Evolutionary conservation across 2,888 invertebrate species (phyloP).

Genomic region (Netelia fuscicornis): DNA sequence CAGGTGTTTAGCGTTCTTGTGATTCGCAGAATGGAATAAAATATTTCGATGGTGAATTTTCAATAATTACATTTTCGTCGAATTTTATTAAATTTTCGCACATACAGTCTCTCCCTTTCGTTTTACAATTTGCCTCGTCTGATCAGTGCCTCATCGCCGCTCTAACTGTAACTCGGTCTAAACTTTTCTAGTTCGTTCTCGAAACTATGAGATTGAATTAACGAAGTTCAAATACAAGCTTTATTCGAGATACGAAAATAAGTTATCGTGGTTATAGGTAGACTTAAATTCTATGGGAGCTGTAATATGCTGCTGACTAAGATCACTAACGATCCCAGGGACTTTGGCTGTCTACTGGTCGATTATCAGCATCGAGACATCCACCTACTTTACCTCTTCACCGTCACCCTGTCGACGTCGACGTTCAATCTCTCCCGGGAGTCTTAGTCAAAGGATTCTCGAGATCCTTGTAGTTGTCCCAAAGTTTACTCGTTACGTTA

Average conservation of each 20-base stretch:
- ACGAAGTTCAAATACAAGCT: conserved; percentile 25
- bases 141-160: background rate
- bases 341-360: conserved; percentile 51
- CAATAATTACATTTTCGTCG: no score
- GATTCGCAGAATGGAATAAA: background rate
- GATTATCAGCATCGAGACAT: conserved; percentile 56
- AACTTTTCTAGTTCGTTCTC: background rate
- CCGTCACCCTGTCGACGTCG: conserved; percentile 34
- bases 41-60: no score
- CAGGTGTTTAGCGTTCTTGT: background rate
- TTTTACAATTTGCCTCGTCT: background rate
- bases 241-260: conserved; percentile 26
- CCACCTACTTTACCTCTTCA: conserved; percentile 20
- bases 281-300: conserved; percentile 24
- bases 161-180: background rate
- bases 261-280: background rate
- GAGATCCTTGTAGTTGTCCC: conserved; percentile 59
- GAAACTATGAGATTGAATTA: conserved; percentile 7
- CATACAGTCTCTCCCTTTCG: no score
- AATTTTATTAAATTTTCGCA: no score
- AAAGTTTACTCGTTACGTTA: conserved; percentile 68
- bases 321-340: conserved; percentile 46
- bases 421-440: conserved; percentile 57
- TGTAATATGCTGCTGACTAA: conserved; percentile 42
- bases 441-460: conserved; percentile 66